These are phyloP conservation scores for Neopipo cinnamomea DNA, from an alignment of 2,113 vertebrate species.

Conservation along the genomic window DNA sequence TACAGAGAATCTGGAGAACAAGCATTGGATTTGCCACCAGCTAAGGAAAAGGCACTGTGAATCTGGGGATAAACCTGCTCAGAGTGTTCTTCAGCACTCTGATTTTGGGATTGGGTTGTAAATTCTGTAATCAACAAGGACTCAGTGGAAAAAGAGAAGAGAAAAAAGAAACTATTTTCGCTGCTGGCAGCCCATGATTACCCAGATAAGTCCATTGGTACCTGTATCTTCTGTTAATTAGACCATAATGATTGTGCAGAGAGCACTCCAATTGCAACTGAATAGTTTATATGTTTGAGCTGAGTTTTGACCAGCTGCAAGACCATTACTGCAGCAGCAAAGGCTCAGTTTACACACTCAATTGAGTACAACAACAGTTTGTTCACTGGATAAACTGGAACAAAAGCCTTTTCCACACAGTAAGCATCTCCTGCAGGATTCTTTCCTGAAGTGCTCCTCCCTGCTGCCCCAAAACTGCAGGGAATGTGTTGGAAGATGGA, in stretches of 20 bases:
- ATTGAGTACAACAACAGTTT: background rate
- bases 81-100: background rate
- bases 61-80: background rate
- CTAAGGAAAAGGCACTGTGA: background rate
- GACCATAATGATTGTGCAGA: background rate
- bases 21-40: background rate
- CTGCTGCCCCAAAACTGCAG: background rate
- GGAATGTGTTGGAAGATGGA: background rate
- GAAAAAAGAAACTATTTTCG: background rate
- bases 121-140: background rate
- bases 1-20: background rate
- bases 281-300: background rate
- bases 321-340: background rate
- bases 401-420: background rate
- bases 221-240: background rate
- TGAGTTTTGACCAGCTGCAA: background rate
- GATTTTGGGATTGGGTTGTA: background rate
- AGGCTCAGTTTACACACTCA: background rate
- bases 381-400: background rate
- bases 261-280: background rate
- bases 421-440: background rate
- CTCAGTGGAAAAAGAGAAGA: background rate
- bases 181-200: background rate
- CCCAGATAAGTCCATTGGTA: background rate
- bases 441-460: background rate